Conservation (phyloP, 1,140 invertebrate species). For the Ditylenchus dipsaci region DNA sequence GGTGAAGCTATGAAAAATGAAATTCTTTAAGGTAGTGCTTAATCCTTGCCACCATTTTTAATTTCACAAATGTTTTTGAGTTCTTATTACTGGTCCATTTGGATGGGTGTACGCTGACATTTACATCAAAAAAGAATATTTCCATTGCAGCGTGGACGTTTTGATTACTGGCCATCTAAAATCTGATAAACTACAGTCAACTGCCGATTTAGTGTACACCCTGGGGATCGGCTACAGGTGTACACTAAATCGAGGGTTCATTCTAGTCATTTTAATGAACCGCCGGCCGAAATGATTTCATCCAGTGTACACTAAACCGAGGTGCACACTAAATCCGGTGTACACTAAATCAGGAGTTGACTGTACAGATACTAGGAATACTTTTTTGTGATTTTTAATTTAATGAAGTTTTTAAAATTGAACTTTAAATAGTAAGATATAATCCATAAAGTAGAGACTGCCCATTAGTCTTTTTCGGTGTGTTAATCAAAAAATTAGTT, state of each 20-base stretch:
- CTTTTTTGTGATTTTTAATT: not conserved
- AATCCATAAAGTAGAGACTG: too few species aligned
- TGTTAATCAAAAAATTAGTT: too few species aligned
- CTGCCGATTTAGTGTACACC: too few species aligned
- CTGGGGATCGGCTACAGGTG: not conserved
- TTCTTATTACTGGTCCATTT: not conserved
- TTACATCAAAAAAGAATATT: slow-evolving; percentile 19
- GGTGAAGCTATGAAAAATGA: not conserved
- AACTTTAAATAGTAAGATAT: slow-evolving; percentile 13
- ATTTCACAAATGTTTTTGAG: not conserved
- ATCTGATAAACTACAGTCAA: not conserved
- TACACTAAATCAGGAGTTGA: too few species aligned
- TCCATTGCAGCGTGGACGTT: slow-evolving; percentile 16
- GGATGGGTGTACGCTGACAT: not conserved
- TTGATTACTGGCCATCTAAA: not conserved
- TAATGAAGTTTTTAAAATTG: not conserved
- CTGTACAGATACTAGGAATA: not conserved
- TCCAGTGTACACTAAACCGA: too few species aligned
- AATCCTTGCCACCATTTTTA: not conserved
- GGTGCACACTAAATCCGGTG: too few species aligned
- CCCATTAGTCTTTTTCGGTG: too few species aligned
- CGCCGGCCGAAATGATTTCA: too few species aligned
- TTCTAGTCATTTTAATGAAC: too few species aligned
- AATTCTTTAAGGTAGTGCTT: slow-evolving; percentile 12
- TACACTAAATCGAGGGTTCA: not conserved